Evolutionary conservation across 2,797 vertebrate genomes (phyloP), one percentile per base, ranked within the genome.

Genomic region (Heliangelus exortis): DNA sequence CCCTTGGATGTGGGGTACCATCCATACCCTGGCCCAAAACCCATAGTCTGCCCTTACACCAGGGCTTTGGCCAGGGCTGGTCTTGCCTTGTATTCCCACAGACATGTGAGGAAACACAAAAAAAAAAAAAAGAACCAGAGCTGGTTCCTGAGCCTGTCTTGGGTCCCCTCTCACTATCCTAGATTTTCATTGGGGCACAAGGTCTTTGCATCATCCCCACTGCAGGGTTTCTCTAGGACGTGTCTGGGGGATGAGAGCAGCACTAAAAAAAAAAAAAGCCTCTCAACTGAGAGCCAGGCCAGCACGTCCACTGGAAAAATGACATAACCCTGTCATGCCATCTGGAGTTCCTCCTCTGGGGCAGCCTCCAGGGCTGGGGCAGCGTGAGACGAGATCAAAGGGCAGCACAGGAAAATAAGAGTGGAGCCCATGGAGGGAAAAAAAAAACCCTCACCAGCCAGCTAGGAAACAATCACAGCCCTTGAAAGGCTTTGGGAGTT

Each of bases 281-380:
- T 93, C 34, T 48, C 8, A 8, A 4, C 51, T 12, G 26, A 7
- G 21, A 95, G 55, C 51, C 66, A 19, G 63, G 72, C 79, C 93
- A 63, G 82, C 83, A 95, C 33, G 63, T 95, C 92, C 12, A 36
- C 87, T 96, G 96, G 96, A 96, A 97, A 96, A 96, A 96, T 96
- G 92, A 97, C 96, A 96, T 96, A 92, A 97, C 85, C 62, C 63
- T 31, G 8, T 19, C 92, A 43, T 5, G 6, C 86, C 96, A 97
- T 97, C 96, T 96, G 76, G 85, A 86, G 92, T 87, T 92, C 89
- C 95, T 96, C 91, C 83, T 86, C 26, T 78, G 89, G 76, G 66
- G 82, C 84, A 91, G 93, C 93, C 91, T 93, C 3, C 0, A 8
- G 3, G 50, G 36, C 74, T 2, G 16, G 83, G 71, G 69, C 84